Percentiles rank a stretch among this genome's conserved stretches.
phyloP scores from a whole-genome alignment of 2,888 invertebrate genomes.

The Frankliniella fusca region DNA sequence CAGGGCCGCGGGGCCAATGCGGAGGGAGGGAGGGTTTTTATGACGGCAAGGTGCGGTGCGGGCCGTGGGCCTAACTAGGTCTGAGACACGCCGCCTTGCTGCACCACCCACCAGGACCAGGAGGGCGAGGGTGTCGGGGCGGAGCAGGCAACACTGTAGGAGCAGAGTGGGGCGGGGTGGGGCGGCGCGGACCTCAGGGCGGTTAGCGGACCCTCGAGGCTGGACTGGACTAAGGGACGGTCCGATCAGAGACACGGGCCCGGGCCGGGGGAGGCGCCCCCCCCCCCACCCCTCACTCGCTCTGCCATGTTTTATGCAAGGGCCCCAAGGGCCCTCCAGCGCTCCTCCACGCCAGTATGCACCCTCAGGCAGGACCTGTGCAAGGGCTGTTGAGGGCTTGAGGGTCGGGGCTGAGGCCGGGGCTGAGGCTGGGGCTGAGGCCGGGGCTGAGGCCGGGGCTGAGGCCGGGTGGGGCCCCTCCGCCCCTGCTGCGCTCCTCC shows the following conservation, averaged over 20 bases:
- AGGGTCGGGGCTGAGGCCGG: too few relatives aligned
- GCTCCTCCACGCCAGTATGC: constrained; percentile 3
- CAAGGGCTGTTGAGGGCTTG: background rate
- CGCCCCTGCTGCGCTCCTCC: background rate
- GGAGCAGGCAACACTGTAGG: background rate
- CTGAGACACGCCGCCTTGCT: too few relatives aligned
- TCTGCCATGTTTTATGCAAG: constrained; percentile 21
- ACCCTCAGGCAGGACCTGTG: constrained; percentile 5
- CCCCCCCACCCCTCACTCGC: too few relatives aligned
- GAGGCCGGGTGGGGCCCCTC: background rate
- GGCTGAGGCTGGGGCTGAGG: too few relatives aligned
- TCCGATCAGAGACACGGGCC: background rate
- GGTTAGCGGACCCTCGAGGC: background rate
- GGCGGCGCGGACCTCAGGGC: background rate
- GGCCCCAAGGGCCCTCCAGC: constrained; percentile 18
- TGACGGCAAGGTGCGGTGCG: background rate
- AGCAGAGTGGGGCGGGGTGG: background rate
- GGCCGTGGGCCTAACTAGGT: too few relatives aligned
- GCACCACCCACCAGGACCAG: too few relatives aligned
- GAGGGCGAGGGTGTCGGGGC: background rate
- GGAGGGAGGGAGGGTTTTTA: background rate
- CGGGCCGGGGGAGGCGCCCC: too few relatives aligned
- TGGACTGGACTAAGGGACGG: constrained; percentile 3
- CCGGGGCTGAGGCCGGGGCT: too few relatives aligned
- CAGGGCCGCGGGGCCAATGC: too few relatives aligned